Evolutionary conservation across 2,113 vertebrate species (phyloP), one percentile per base, ranked within the genome.

Genomic region (Eidolon helvum): DNA sequence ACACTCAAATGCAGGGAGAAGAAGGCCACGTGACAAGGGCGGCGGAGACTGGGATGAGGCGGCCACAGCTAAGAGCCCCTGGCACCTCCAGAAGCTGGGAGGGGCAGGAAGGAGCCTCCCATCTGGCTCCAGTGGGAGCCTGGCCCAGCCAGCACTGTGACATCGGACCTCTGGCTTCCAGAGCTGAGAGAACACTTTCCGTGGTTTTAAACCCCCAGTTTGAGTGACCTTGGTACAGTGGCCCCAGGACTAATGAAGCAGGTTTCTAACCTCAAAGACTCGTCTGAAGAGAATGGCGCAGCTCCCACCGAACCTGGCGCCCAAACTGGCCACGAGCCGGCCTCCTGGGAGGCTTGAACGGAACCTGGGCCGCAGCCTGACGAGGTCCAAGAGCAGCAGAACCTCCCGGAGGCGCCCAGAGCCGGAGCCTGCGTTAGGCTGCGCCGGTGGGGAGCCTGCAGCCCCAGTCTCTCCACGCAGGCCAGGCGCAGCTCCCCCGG

Each of bases 161-260:
- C 14, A 0, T 10, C 10, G 1, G 14, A 21, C 5, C 7, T 43
- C 55, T 5, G 40, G 55, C 14, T 55, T 28, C 75, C 2, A 0
- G n/a, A 55, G 71, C 4, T 0, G 10, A 45, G 38, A 30, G 22
- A 48, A 35, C 3, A 12, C 45, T 4, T 38, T 19, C 26, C 5
- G 0, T 15, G 6, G 33, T n/a, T 21, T 7, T 6, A n/a, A 53
- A 28, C 24, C 1, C 1, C 63, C 15, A 0, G 84, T 6, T 1
- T 26, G 83, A 3, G 48, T 22, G 1, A 19, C 28, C 10, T 7
- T 24, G 40, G 43, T 3, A 22, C 2, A 8, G 78, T 2, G 2
- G 89, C 18, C 43, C 59, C 48, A 30, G 38, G 30, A 16, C 21
- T 5, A 2, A 19, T 53, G 2, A 5, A 11, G 26, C 74, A 74